Percentiles rank a stretch among this genome's conserved stretches.
Evolutionary conservation across 2,888 invertebrate genomes (phyloP).

Genomic region (Gasteruption jaculator): DNA sequence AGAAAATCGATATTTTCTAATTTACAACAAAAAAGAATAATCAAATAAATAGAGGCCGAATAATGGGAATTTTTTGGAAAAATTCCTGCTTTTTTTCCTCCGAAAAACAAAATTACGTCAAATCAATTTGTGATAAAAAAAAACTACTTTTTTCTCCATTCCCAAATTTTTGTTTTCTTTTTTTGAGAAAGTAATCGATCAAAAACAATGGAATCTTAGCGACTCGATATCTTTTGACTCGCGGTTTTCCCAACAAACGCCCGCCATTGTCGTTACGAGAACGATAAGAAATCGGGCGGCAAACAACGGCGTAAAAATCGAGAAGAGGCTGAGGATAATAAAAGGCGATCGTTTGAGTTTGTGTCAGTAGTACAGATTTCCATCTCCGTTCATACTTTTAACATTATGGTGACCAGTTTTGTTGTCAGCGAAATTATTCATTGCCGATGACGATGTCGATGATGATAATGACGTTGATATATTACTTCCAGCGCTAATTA

Average conservation of each 20-base stretch:
- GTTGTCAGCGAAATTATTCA: conserved; percentile 24
- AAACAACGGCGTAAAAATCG: conserved; percentile 34
- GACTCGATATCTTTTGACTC: no score
- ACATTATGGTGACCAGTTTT: no score
- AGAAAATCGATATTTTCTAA: no score
- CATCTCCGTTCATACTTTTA: conserved; percentile 22
- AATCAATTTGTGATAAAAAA: no score
- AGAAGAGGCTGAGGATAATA: conserved; percentile 34
- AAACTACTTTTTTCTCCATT: no score
- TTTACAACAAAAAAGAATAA: neutral
- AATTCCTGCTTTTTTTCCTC: neutral
- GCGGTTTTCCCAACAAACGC: no score
- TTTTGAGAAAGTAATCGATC: no score
- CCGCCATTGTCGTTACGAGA: no score
- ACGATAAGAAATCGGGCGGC: conserved; percentile 31
- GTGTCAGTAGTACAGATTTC: conserved; percentile 45
- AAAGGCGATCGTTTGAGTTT: conserved; percentile 43
- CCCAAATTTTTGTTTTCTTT: conserved; percentile 9
- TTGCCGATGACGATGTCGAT: conserved; percentile 18
- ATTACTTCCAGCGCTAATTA: conserved; percentile 17
- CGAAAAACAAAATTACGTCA: conserved; percentile 4
- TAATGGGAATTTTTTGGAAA: neutral
- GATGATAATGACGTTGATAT: conserved; percentile 13
- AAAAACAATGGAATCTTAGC: no score
- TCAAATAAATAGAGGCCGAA: neutral